phyloP scores from a whole-genome alignment of 35 echinoderm and acorn worm genomes.

The Holothuria glaberrima region DNA sequence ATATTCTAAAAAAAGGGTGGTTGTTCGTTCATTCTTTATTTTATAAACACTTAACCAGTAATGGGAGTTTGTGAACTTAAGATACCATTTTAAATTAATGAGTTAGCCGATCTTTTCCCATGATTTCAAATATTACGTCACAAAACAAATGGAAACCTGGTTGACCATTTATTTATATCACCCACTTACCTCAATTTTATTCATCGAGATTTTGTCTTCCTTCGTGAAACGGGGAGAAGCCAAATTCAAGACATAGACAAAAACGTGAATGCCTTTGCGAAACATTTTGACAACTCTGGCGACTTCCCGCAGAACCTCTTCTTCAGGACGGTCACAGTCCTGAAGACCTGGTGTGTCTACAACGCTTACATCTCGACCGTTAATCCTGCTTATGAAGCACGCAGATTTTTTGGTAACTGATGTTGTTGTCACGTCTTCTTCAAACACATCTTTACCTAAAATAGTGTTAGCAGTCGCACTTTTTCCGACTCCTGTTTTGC shows the following conservation, averaged over 20 bases:
- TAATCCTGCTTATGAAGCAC: background rate
- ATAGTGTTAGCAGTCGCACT: background rate
- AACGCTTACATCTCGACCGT: background rate
- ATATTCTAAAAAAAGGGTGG: too few species aligned
- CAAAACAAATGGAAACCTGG: too few species aligned
- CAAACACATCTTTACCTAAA: background rate
- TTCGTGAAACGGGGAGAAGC: background rate
- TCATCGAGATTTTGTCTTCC: background rate
- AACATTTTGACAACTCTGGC: background rate
- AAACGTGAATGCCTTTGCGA: background rate
- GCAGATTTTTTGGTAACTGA: background rate
- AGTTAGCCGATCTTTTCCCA: too few species aligned
- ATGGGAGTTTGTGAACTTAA: too few species aligned
- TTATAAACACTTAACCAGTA: too few species aligned
- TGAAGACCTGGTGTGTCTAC: background rate
- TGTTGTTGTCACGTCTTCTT: background rate
- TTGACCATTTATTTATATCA: too few species aligned
- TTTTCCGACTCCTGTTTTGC: background rate
- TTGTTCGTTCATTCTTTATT: too few species aligned
- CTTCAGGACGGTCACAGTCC: background rate
- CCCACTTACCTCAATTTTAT: background rate
- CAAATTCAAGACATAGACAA: background rate
- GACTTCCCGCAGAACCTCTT: background rate
- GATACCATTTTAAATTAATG: too few species aligned
- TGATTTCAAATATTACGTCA: too few species aligned